Evolutionary conservation across 2,113 vertebrate genomes (phyloP).

Genomic region (Hypocryptadius cinnamomeus): DNA sequence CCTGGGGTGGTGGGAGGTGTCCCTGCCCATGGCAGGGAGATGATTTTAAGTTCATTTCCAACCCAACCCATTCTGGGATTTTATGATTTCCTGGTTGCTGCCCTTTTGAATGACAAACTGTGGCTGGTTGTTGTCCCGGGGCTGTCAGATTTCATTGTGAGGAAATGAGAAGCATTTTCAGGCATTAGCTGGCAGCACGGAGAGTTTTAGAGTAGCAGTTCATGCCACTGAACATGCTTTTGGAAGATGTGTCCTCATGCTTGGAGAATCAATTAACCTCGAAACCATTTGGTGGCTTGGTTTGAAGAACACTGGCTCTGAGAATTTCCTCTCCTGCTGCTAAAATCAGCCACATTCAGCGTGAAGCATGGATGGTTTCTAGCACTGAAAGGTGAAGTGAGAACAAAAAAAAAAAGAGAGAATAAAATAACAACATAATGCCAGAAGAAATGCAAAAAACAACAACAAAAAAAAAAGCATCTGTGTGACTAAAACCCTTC

Average conservation of each 20-base stretch:
- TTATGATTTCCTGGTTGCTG: neutral
- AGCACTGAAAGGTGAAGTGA: neutral
- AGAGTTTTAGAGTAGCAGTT: neutral
- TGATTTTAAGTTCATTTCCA: neutral
- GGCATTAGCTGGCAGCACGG: neutral
- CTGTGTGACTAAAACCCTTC: neutral
- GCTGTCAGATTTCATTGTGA: neutral
- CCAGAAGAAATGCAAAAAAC: neutral
- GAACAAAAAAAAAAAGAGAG: neutral
- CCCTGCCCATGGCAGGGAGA: neutral
- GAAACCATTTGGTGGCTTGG: neutral
- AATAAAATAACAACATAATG: neutral
- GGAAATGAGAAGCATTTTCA: neutral
- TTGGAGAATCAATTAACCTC: neutral
- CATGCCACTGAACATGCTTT: neutral
- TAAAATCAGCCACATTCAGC: neutral
- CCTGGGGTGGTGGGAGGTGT: neutral
- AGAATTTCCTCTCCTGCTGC: neutral
- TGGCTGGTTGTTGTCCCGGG: neutral
- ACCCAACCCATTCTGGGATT: neutral
- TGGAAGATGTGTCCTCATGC: neutral
- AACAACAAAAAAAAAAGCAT: neutral
- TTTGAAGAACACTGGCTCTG: neutral
- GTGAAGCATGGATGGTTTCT: neutral
- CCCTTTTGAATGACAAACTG: neutral